Percentiles rank a stretch among this genome's conserved stretches.
These are phyloP conservation scores for Peromyscus polionotus DNA, from an alignment of 2,113 vertebrate genomes.

Conservation along the genomic window DNA sequence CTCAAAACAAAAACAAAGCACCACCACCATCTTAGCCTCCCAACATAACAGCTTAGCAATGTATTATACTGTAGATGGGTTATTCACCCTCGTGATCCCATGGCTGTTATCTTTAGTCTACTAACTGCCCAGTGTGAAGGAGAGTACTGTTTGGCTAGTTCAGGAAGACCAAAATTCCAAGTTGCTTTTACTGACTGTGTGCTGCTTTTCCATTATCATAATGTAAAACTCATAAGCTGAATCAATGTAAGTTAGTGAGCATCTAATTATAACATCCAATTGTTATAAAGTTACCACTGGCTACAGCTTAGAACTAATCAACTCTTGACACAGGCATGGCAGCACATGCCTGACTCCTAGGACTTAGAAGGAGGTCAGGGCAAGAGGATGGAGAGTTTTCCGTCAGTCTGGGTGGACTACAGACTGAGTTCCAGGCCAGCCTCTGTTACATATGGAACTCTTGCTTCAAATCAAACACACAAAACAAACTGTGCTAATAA, in stretches of 20 bases:
- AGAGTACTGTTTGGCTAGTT: not conserved
- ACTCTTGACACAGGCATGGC: not conserved
- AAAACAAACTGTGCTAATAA: constrained; percentile 18
- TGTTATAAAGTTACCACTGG: not conserved
- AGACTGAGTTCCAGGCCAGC: not conserved
- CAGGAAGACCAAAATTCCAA: not conserved
- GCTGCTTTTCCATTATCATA: not conserved
- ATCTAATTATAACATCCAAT: not conserved
- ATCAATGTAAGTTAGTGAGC: not conserved
- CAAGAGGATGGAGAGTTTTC: not conserved
- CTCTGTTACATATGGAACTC: not conserved
- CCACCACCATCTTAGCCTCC: not conserved
- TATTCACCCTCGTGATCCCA: not conserved
- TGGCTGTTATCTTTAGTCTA: not conserved
- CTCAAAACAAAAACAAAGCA: not conserved
- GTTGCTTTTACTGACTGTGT: not conserved
- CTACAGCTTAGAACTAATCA: not conserved
- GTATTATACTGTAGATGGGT: not conserved
- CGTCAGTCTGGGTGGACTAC: not conserved
- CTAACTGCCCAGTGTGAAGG: too few relatives aligned
- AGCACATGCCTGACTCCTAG: not conserved
- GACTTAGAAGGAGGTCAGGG: not conserved
- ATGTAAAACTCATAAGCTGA: not conserved
- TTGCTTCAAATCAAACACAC: not conserved
- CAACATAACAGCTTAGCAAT: not conserved